Conservation (phyloP, 2,797 vertebrate genomes). For the Gephyroberyx darwinii region DNA sequence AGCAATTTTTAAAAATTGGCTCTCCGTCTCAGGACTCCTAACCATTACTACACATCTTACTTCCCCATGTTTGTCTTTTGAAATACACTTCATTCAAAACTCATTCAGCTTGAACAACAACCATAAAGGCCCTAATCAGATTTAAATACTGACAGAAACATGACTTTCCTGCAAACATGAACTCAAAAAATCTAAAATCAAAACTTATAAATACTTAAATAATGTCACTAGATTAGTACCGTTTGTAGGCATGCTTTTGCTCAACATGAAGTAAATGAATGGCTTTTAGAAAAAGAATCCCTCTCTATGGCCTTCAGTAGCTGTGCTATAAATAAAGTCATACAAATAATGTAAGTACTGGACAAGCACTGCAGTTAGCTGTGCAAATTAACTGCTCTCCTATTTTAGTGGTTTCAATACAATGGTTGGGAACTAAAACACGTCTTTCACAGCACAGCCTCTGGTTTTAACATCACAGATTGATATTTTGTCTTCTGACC, state of each 20-base stretch:
- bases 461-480: constrained; percentile 30
- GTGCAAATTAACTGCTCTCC: constrained; percentile 36
- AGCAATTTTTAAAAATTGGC: constrained; percentile 31
- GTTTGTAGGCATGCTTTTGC: constrained; percentile 12
- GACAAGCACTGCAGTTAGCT: constrained; percentile 13
- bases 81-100: constrained; percentile 16
- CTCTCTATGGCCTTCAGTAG: constrained; percentile 42
- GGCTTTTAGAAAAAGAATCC: constrained; percentile 11
- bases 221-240: constrained; percentile 53
- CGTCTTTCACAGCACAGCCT: constrained; percentile 23
- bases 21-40: neutral
- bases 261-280: constrained; percentile 27
- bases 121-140: constrained; percentile 50
- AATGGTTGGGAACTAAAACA: neutral
- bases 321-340: constrained; percentile 37
- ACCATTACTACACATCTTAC: neutral
- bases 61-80: constrained; percentile 4
- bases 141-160: constrained; percentile 62
- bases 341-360: constrained; percentile 12
- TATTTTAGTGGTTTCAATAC: constrained; percentile 70
- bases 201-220: constrained; percentile 82
- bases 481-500: constrained; percentile 5
- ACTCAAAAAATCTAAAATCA: constrained; percentile 49
- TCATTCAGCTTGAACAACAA: constrained; percentile 11
- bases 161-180: constrained; percentile 28